Evolutionary conservation across 2,888 invertebrate species (phyloP).

Genomic region (Drosophila demipolita): DNA sequence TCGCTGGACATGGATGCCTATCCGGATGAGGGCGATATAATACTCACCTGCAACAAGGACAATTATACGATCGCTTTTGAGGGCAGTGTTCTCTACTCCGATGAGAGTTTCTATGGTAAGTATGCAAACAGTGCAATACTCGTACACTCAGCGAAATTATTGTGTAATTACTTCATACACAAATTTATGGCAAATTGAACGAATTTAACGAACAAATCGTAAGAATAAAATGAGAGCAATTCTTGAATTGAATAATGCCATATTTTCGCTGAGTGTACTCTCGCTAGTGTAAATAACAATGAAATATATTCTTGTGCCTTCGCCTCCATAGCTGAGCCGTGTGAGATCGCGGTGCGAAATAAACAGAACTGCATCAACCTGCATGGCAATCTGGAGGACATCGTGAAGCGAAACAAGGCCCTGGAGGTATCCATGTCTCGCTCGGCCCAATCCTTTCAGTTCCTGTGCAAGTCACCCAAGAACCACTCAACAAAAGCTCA

Average conservation of each 20-base stretch:
- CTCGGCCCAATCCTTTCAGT: conserved; percentile 94
- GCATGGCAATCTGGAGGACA: conserved; percentile 85
- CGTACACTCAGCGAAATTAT: not conserved
- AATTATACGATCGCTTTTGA: conserved; percentile 98
- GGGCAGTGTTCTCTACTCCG: conserved; percentile 94
- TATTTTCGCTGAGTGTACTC: not conserved
- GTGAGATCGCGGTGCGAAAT: conserved; percentile 81
- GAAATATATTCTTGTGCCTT: not conserved
- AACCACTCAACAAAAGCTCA: conserved; percentile 84
- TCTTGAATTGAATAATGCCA: not conserved
- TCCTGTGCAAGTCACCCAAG: conserved; percentile 88
- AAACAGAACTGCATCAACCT: conserved; percentile 85
- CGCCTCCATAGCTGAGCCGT: conserved; percentile 77
- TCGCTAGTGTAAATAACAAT: too few relatives aligned
- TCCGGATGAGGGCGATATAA: conserved; percentile 92
- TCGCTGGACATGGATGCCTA: conserved; percentile 94
- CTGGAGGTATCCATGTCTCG: conserved; percentile 93
- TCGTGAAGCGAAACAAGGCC: conserved; percentile 84
- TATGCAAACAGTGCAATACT: conserved; percentile 1
- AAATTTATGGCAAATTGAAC: not conserved
- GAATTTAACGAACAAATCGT: not conserved
- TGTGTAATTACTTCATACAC: too few relatives aligned
- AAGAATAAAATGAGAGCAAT: not conserved
- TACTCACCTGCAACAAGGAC: conserved; percentile 96
- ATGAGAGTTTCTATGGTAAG: conserved; percentile 90